phyloP scores from a whole-genome alignment of 2,113 vertebrate genomes.

The Verasper variegatus region DNA sequence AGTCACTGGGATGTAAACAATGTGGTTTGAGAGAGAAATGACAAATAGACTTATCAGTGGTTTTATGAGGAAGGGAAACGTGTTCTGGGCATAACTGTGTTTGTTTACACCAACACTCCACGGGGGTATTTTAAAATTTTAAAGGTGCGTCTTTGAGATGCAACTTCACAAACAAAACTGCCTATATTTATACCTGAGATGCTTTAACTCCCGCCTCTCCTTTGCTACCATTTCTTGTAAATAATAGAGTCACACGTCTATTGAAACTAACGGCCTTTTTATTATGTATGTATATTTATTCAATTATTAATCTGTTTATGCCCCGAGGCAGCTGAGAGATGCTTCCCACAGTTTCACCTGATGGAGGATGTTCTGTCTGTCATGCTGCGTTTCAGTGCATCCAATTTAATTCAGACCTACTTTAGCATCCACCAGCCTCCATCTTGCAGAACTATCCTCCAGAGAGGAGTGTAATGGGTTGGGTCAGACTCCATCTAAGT shows the following conservation, averaged over 20 bases:
- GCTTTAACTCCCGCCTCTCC: background rate
- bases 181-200: background rate
- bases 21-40: background rate
- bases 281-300: conserved; percentile 65
- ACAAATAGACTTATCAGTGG: background rate
- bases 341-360: conserved; percentile 43
- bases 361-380: conserved; percentile 52
- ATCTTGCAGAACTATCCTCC: conserved; percentile 58
- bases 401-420: conserved; percentile 66
- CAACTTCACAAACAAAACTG: background rate
- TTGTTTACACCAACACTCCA: background rate
- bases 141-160: background rate
- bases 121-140: background rate
- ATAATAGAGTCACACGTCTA: conserved; percentile 47
- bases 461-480: conserved; percentile 60
- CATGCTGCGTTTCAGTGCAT: conserved; percentile 38
- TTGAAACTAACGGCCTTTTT: conserved; percentile 56
- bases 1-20: background rate
- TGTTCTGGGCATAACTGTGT: background rate
- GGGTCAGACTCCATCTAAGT: conserved; percentile 56
- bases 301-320: conserved; percentile 60
- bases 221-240: conserved; percentile 23
- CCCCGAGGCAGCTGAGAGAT: conserved; percentile 46
- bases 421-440: conserved; percentile 56
- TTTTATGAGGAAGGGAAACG: background rate